Conservation (phyloP, 2,797 vertebrate genomes). For the Toxotes lorentzi region DNA sequence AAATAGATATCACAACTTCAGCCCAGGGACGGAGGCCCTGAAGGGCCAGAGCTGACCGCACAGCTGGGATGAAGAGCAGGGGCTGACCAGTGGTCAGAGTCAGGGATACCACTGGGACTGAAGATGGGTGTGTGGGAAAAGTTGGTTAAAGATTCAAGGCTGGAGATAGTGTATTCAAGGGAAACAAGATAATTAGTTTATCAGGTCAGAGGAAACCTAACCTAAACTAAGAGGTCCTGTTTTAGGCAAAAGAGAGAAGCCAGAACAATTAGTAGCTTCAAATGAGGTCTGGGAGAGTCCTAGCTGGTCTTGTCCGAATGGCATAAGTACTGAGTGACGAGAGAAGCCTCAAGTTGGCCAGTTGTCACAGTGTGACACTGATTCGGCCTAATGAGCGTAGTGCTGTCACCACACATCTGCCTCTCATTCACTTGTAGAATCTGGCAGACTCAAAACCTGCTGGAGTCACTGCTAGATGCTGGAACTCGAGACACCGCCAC, state of each 20-base stretch:
- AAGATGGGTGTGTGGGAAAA: not conserved
- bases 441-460: conserved; percentile 94
- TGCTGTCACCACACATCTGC: conserved; percentile 87
- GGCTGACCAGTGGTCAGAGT: conserved; percentile 53
- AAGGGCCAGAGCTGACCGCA: conserved; percentile 67
- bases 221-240: conserved; percentile 15
- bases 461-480: conserved; percentile 90
- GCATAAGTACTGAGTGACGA: conserved; percentile 73
- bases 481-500: conserved; percentile 66
- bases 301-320: conserved; percentile 66
- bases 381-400: conserved; percentile 87
- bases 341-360: conserved; percentile 84
- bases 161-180: conserved; percentile 2
- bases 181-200: conserved; percentile 8
- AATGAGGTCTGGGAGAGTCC: conserved; percentile 65
- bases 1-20: conserved; percentile 88
- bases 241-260: conserved; percentile 44
- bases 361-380: conserved; percentile 88
- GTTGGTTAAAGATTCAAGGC: not conserved
- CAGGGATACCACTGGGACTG: conserved; percentile 15
- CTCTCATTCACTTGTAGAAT: conserved; percentile 94
- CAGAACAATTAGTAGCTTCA: conserved; percentile 56
- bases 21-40: conserved; percentile 70
- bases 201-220: not conserved
- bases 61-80: conserved; percentile 70